Conservation (phyloP, 2,888 invertebrate genomes). For the Drosophila ustulata region DNA sequence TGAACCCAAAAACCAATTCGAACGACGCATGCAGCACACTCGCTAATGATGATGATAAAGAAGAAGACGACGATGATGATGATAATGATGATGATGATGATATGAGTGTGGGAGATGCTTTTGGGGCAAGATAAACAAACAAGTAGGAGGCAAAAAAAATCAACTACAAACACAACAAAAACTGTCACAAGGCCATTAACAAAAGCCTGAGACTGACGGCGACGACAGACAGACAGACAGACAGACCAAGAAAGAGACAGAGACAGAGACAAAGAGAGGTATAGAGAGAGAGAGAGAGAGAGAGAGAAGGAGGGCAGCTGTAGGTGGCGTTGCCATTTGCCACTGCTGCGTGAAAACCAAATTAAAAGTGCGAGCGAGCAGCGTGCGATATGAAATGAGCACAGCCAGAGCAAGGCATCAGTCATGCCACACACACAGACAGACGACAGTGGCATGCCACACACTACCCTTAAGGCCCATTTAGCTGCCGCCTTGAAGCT, state of each 20-base stretch:
- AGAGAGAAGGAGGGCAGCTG: constrained; percentile 33
- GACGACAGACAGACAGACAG: constrained; percentile 19
- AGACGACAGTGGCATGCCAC: background rate
- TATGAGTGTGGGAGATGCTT: constrained; percentile 45
- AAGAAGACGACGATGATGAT: background rate
- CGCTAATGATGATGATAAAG: constrained; percentile 11
- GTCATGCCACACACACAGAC: constrained; percentile 25
- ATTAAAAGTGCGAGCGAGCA: constrained; percentile 70
- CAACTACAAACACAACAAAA: constrained; percentile 37
- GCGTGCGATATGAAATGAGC: constrained; percentile 65
- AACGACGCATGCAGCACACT: constrained; percentile 45
- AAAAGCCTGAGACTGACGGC: constrained; percentile 74
- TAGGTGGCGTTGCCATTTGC: constrained; percentile 32
- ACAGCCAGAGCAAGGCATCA: constrained; percentile 38
- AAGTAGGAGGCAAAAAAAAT: constrained; percentile 10
- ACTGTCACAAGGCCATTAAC: constrained; percentile 79
- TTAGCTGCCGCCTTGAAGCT: constrained; percentile 24
- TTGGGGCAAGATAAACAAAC: constrained; percentile 37
- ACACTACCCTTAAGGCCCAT: background rate
- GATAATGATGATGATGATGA: constrained; percentile 6
- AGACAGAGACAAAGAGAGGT: no score
- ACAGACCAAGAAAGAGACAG: constrained; percentile 8
- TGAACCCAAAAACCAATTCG: constrained; percentile 55
- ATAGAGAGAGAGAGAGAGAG: background rate
- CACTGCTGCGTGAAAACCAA: constrained; percentile 54